Evolutionary conservation across 1,140 invertebrate species (phyloP).

Genomic region (Pissodes strobi): DNA sequence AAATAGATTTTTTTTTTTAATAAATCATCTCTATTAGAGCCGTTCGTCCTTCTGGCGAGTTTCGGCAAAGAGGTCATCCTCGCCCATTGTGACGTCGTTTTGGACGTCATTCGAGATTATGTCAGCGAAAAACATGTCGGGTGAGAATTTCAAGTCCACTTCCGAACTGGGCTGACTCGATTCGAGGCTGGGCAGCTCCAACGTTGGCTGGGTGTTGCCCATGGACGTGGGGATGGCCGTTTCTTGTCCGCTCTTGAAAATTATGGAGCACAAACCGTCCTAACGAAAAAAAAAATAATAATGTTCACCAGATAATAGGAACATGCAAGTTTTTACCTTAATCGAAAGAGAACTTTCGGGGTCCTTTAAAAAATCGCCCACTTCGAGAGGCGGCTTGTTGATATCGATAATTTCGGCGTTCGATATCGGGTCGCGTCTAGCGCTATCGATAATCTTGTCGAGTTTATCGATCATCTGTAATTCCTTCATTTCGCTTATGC

Average conservation of each 20-base stretch:
- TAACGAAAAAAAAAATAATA: too few species aligned
- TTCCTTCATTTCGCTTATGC: constrained; percentile 46
- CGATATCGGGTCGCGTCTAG: not conserved
- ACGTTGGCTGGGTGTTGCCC: not conserved
- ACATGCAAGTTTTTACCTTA: not conserved
- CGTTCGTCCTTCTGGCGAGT: too few species aligned
- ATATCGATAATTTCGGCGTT: constrained; percentile 6
- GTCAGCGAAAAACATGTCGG: constrained; percentile 21
- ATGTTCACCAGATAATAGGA: too few species aligned
- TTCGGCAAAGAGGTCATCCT: not conserved
- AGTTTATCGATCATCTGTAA: constrained; percentile 59
- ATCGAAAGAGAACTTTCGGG: not conserved
- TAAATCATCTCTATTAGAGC: too few species aligned
- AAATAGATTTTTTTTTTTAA: too few species aligned
- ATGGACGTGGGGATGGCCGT: not conserved
- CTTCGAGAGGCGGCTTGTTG: not conserved
- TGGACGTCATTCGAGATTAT: constrained; percentile 1
- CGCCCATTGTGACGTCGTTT: not conserved
- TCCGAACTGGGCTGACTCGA: too few species aligned
- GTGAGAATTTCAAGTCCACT: constrained; percentile 15
- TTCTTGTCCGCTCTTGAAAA: not conserved
- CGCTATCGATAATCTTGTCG: constrained; percentile 14
- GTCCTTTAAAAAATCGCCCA: constrained; percentile 2
- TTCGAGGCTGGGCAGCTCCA: not conserved
- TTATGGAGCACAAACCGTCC: constrained; percentile 5